Conservation (phyloP, 2,797 vertebrate species). For the Coluber constrictor region DNA sequence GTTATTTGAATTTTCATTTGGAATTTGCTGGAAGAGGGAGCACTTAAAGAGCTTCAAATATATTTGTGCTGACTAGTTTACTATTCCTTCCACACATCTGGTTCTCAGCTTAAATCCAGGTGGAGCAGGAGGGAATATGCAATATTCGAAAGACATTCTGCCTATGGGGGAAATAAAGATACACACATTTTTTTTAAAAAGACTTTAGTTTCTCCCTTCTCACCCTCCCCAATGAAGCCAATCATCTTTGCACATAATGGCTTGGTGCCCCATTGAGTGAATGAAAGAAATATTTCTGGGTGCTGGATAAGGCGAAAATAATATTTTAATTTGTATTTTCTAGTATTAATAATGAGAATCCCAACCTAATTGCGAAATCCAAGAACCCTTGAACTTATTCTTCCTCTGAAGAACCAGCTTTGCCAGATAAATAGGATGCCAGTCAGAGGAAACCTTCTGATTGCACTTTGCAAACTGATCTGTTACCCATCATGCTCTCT, state of each 20-base stretch:
- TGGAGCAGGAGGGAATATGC: neutral
- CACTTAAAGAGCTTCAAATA: neutral
- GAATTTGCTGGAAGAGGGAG: neutral
- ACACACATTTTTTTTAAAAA: neutral
- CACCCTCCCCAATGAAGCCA: neutral
- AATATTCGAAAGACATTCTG: neutral
- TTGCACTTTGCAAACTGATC: neutral
- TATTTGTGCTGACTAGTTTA: conserved; percentile 8
- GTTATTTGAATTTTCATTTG: conserved; percentile 26
- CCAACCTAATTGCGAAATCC: neutral
- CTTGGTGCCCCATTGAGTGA: neutral
- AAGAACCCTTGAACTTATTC: neutral
- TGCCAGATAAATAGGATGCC: neutral
- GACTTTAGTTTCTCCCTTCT: accelerated
- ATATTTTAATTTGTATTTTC: neutral
- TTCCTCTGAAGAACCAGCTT: neutral
- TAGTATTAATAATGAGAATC: neutral
- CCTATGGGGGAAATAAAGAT: conserved; percentile 3
- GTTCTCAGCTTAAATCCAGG: conserved; percentile 1
- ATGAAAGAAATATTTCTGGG: neutral
- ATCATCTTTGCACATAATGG: neutral
- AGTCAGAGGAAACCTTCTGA: neutral
- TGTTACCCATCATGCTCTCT: neutral
- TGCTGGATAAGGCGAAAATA: neutral
- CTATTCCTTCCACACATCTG: conserved; percentile 5